Evolutionary conservation across 2,113 vertebrate genomes (phyloP), one percentile per base, ranked within the genome.

Genomic region (Lonchura striata): DNA sequence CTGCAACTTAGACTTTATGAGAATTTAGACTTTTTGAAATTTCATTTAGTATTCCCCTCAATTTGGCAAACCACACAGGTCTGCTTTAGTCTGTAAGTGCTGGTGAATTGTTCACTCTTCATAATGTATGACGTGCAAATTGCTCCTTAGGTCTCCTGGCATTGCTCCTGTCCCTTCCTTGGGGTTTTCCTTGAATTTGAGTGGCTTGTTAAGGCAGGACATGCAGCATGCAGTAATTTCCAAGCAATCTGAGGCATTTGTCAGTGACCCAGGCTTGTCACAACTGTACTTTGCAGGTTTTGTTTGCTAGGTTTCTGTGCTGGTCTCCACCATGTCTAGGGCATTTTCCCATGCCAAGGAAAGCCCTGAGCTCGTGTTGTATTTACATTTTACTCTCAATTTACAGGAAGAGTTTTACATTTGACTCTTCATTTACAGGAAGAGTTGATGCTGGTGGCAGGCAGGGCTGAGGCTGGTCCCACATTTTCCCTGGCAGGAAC

Each of bases 331-430:
- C 14, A 1, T 2, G 14, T 63, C 30, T 22, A 35, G 6, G 42
- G 13, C 3, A 2, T 77, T 88, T 80, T 74, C 24, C 22, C 14
- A 4, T 19, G 2, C 20, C 41, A 21, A 74, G 50, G 35, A 57
- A 74, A 49, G 20, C 0, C 0, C 21, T 52, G 44, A 79, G 52
- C 21, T 90, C 1, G 0, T 15, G n/a, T 23, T 6, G 1, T 33
- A 35, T 16, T 68, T 24, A n/a, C n/a, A 59, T 35, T 59, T 59
- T 35, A 35, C n/a, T 35, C 56, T 25, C 25, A 15, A 24, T 59
- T 59, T 53, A 15, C 0, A 35, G 21, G 23, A 53, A 25, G 57
- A 59, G 22, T 59, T 59, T 59, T 24, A n/a, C n/a, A 59, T 35
- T 59, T 59, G 24, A 35, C n/a, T 35, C 56, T 25, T 35, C 23